Evolutionary conservation across 2,797 vertebrate species (phyloP).

Genomic region (Pogoniulus pusillus): DNA sequence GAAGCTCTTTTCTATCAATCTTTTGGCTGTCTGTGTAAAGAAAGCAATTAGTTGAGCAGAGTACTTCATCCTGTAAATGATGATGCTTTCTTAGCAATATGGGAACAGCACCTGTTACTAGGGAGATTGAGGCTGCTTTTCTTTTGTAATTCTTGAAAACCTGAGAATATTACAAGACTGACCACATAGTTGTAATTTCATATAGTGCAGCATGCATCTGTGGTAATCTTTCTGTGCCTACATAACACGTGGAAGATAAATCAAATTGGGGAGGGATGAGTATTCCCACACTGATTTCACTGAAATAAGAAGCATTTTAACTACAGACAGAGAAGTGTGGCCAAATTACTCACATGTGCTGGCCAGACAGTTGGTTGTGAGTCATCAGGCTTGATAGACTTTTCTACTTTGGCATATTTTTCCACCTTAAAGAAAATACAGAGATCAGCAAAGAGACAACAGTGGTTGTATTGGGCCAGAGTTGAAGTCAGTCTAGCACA

Average conservation of each 20-base stretch:
- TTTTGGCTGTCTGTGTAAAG: background rate
- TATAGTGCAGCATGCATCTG: background rate
- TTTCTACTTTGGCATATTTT: conserved; percentile 96
- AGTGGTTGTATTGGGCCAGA: background rate
- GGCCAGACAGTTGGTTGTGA: conserved; percentile 94
- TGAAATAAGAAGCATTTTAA: conserved; percentile 21
- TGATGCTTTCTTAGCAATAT: background rate
- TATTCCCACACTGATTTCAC: conserved; percentile 3
- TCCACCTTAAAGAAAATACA: conserved; percentile 86
- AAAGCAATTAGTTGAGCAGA: background rate
- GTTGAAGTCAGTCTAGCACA: background rate
- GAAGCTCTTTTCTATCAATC: background rate
- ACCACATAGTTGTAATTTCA: background rate
- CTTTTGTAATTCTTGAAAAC: background rate
- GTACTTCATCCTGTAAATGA: background rate
- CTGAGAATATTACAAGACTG: background rate
- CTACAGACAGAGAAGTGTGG: conserved; percentile 9
- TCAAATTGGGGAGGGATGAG: background rate
- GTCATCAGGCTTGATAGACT: conserved; percentile 90
- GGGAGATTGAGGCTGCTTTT: background rate
- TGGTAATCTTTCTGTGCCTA: background rate
- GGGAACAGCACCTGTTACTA: background rate
- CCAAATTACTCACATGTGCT: conserved; percentile 84
- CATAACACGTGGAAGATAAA: background rate
- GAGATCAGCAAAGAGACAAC: conserved; percentile 2